These are phyloP conservation scores for Dysmachus trigonus DNA, from an alignment of 2,888 invertebrate genomes.

Conservation along the genomic window DNA sequence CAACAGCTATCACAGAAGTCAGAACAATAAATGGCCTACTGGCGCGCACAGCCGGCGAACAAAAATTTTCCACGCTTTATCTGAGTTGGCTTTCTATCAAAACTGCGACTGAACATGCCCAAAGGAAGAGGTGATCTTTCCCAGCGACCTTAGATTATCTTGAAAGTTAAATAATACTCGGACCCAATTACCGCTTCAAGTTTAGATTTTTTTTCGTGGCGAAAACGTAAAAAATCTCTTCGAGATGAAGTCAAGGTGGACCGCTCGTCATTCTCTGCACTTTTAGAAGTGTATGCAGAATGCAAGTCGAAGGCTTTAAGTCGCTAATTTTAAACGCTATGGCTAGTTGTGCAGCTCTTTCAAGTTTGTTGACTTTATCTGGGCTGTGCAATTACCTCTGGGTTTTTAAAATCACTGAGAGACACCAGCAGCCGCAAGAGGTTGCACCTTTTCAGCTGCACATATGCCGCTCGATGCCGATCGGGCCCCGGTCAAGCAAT, in stretches of 20 bases:
- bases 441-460: not conserved
- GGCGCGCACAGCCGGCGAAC: not conserved
- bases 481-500: not conserved
- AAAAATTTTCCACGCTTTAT: not conserved
- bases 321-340: conserved; percentile 5
- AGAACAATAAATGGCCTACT: not conserved
- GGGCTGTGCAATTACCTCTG: conserved; percentile 9
- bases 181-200: conserved; percentile 39
- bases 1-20: not conserved
- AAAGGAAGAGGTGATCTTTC: not conserved
- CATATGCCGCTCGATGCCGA: not conserved
- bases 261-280: conserved; percentile 37
- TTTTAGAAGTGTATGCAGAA: conserved; percentile 18
- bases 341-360: not conserved
- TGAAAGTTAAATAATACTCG: conserved; percentile 25
- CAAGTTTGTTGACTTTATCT: conserved; percentile 11
- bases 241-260: conserved; percentile 38
- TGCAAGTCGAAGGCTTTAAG: conserved; percentile 21
- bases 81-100: not conserved
- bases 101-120: no score
- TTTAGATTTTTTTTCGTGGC: conserved; percentile 22
- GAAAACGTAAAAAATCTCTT: conserved; percentile 6
- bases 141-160: conserved; percentile 28
- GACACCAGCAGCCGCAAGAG: not conserved
- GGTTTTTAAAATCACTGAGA: not conserved